Conservation (phyloP, 1,140 invertebrate genomes). For the Pteromalus puparum region DNA sequence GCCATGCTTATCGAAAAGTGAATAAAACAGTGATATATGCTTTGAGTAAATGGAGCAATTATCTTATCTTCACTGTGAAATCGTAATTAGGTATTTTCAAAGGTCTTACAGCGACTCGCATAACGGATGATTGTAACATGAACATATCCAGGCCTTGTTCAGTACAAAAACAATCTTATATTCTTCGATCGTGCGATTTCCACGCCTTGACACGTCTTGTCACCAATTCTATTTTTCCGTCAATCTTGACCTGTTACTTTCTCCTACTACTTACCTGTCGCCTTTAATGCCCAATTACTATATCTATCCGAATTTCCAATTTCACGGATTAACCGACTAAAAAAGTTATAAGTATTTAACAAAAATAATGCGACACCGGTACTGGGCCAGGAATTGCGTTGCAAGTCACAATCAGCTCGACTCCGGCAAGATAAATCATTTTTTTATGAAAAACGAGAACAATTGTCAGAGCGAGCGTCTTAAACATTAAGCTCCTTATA, state of each 20-base stretch:
- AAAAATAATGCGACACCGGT: conserved; percentile 59
- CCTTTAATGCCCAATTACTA: conserved; percentile 28
- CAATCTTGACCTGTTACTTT: conserved; percentile 49
- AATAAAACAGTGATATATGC: conserved; percentile 25
- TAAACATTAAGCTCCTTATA: conserved; percentile 72
- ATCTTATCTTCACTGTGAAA: conserved; percentile 22
- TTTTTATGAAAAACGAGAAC: conserved; percentile 63
- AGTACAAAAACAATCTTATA: conserved; percentile 42
- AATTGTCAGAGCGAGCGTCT: conserved; percentile 74
- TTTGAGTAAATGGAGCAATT: conserved; percentile 22
- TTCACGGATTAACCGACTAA: conserved; percentile 27
- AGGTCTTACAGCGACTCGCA: conserved; percentile 49
- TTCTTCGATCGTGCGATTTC: conserved; percentile 38
- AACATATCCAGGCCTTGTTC: conserved; percentile 35
- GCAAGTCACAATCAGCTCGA: conserved; percentile 76
- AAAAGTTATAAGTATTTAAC: conserved; percentile 33
- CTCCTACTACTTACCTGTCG: conserved; percentile 37
- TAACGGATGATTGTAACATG: conserved; percentile 41
- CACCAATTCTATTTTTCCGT: conserved; percentile 9
- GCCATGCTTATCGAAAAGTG: not conserved
- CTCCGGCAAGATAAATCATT: conserved; percentile 72
- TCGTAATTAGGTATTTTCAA: conserved; percentile 43
- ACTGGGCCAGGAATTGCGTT: conserved; percentile 76
- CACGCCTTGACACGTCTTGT: not conserved
- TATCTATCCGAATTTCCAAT: conserved; percentile 31